These are phyloP conservation scores for Albula glossodonta DNA, from an alignment of 2,113 vertebrate species.

Conservation along the genomic window DNA sequence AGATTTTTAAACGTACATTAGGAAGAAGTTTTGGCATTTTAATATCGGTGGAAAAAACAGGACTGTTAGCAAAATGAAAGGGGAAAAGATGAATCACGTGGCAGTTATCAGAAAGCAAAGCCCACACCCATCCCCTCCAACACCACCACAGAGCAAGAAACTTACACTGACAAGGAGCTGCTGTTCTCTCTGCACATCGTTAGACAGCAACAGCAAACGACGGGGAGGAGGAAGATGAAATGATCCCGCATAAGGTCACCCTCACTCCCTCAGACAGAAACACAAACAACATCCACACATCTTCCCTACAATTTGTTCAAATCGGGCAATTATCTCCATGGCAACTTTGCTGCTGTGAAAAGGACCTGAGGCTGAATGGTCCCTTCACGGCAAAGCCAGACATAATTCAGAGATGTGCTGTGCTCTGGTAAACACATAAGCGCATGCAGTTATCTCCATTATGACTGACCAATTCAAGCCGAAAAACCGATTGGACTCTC, in stretches of 20 bases:
- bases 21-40: too few species aligned
- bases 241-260: not conserved
- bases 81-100: too few species aligned
- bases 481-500: not conserved
- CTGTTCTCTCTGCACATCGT: not conserved
- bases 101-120: too few species aligned
- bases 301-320: not conserved
- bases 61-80: too few species aligned
- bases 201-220: not conserved
- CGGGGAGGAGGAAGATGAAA: not conserved
- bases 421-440: too few species aligned
- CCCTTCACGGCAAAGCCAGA: not conserved
- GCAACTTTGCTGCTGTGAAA: not conserved
- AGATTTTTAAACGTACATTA: too few species aligned
- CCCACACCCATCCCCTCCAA: not conserved
- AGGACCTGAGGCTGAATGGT: not conserved
- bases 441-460: not conserved
- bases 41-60: too few species aligned
- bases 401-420: not conserved
- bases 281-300: too few species aligned
- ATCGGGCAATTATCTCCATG: constrained; percentile 9
- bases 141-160: not conserved
- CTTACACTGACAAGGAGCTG: not conserved
- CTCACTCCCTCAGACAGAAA: not conserved
- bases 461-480: not conserved